phyloP scores from a whole-genome alignment of 2,797 vertebrate genomes.

The Scarus forsteni region DNA sequence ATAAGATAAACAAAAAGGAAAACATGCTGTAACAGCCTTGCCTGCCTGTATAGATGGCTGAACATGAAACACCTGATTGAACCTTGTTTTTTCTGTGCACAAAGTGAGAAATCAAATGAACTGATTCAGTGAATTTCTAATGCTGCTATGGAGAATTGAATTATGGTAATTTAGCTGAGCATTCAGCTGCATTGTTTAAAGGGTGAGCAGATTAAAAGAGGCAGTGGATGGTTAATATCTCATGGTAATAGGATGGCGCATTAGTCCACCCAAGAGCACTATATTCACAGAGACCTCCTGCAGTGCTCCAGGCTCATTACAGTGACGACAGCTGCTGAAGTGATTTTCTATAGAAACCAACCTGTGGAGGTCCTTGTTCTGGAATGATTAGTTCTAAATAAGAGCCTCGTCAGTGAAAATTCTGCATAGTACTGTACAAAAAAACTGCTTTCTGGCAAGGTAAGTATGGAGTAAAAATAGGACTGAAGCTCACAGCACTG shows the following conservation, averaged over 20 bases:
- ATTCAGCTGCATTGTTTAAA: conserved; percentile 69
- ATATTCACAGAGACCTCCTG: conserved; percentile 36
- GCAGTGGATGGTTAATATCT: conserved; percentile 66
- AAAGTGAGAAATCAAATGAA: conserved; percentile 76
- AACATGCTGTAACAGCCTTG: conserved; percentile 33
- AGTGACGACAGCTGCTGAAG: conserved; percentile 23
- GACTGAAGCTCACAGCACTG: not conserved
- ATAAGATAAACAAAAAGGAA: conserved; percentile 24
- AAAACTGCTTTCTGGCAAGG: not conserved
- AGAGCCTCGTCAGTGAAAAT: conserved; percentile 9
- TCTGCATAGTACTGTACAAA: not conserved
- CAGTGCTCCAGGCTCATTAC: conserved; percentile 56
- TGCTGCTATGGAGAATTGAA: conserved; percentile 66
- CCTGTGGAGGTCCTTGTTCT: conserved; percentile 5
- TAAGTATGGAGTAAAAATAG: conserved; percentile 9
- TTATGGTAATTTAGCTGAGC: conserved; percentile 73
- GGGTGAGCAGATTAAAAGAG: conserved; percentile 66
- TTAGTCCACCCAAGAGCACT: conserved; percentile 55
- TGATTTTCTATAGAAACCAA: conserved; percentile 21
- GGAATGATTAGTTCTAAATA: conserved; percentile 16
- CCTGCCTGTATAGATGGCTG: conserved; percentile 47
- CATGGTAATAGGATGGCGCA: conserved; percentile 62
- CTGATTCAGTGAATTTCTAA: conserved; percentile 78
- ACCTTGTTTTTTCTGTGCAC: conserved; percentile 67
- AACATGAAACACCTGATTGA: conserved; percentile 71